Evolutionary conservation across 1,140 invertebrate genomes (phyloP), one percentile per base, ranked within the genome.

Genomic region (Melanaphis sacchari): DNA sequence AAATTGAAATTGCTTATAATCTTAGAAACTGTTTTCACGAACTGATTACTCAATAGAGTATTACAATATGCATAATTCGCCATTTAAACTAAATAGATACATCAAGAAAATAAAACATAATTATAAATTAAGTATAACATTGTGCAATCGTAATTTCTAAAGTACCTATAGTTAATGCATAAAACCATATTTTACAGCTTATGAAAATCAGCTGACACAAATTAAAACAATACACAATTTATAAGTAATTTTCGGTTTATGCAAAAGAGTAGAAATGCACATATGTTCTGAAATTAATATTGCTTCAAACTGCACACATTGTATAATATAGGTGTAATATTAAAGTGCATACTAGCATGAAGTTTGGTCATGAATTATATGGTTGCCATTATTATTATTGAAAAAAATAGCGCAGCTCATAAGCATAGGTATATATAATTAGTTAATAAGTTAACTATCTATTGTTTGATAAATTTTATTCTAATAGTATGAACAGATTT

Each of bases 221-320:
- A 85, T 40, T 26, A 85, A 85, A 41, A 85, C 84, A 85, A 43
- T 85, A 43, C 38, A 4, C 40, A 40, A 85, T 85, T 18, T 26
- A 85, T 43, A 26, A 26, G 8, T 85, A 4, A 6, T 43, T 43
- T 85, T 31, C 15, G 41, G 24, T 85, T 41, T 3, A 85, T 43
- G 84, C 15, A 85, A 43, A 87, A n/a, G 22, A 46, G 41, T 87
- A 87, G 84, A 89, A 89, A 89, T 49, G 88, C 36, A 38, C 88
- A 46, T n/a, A 38, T 22, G 21, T 38, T 31, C 26, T 40, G 11
- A 43, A 22, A 87, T 40, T 26, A 43, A 38, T 36, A 54, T 89
- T 54, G 49, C 40, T 89, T 89, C 9, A 11, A 89, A 52, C 15
- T 52, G 88, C 85, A 87, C 41, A 43, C 9, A 15, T 85, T 40